Percentiles rank a stretch among this genome's conserved stretches.
These are phyloP conservation scores for Temnothorax longispinosus DNA, from an alignment of 1,140 invertebrate genomes.

Conservation along the genomic window DNA sequence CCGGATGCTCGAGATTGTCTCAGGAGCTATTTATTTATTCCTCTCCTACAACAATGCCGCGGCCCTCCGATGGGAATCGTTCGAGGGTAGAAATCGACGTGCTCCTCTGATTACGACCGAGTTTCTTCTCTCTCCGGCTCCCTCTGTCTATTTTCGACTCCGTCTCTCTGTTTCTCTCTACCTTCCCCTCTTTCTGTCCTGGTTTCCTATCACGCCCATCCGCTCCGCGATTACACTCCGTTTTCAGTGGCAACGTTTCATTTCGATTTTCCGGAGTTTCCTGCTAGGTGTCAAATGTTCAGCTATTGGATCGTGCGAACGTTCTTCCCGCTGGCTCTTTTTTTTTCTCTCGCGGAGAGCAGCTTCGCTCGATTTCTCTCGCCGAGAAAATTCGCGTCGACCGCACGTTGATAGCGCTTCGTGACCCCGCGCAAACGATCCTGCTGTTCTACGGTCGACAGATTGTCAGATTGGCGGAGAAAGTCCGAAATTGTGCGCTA, in stretches of 20 bases:
- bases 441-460: constrained; percentile 24
- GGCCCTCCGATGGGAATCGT: constrained; percentile 65
- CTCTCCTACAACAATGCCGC: constrained; percentile 67
- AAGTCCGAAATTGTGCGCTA: constrained; percentile 41
- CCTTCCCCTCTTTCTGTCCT: background rate
- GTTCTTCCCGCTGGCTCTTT: background rate
- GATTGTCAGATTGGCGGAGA: constrained; percentile 41
- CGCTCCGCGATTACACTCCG: constrained; percentile 23
- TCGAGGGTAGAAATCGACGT: constrained; percentile 69
- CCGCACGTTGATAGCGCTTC: constrained; percentile 23
- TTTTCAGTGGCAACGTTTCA: constrained; percentile 63
- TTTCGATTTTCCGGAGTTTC: constrained; percentile 67
- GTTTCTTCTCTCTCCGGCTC: constrained; percentile 35
- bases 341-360: background rate
- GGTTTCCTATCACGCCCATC: constrained; percentile 28
- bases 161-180: background rate
- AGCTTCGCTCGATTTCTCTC: constrained; percentile 39
- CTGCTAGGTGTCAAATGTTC: constrained; percentile 64
- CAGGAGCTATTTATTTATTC: constrained; percentile 71
- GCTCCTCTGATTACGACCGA: constrained; percentile 70
- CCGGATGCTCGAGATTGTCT: constrained; percentile 62
- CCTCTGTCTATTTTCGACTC: constrained; percentile 8
- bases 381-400: constrained; percentile 27
- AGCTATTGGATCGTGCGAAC: constrained; percentile 53
- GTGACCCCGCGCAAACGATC: background rate